Evolutionary conservation across 2,113 vertebrate species (phyloP), one percentile per base, ranked within the genome.

Genomic region (Megalops atlanticus): DNA sequence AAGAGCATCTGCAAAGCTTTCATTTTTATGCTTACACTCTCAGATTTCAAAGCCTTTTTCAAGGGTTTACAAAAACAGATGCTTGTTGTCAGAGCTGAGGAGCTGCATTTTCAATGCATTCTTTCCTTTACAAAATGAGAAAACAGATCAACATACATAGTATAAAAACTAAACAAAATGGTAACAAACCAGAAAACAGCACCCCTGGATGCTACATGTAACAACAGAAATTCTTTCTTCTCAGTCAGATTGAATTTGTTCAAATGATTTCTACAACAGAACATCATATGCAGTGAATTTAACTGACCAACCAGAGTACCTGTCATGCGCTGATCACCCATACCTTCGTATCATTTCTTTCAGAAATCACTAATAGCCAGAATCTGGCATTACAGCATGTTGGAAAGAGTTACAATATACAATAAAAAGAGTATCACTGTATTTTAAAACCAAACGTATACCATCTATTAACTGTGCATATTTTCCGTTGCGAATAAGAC

Each of bases 1-100:
- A 33, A 84, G 58, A 80, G 87, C 86, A 87, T 89, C 85, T 86
- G 90, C 77, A 54, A 40, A 10, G 38, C 72, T 85, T 40, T 79
- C 76, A 85, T 75, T 81, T 58, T 76, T 76, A 81, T 0, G 69
- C 77, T 76, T 35, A 35, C 43, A 77, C 81, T 80, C 85, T 84
- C 74, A 58, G 70, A 81, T 84, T 84, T 81, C 79, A 83, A 76
- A 3, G 69, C 69, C 74, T 70, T 39, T 40, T 80, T 64, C 39
- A 47, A 47, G 45, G 43, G 83, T 77, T 49, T 73, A 64, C 12
- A 74, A 79, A 81, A 86, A 81, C 77, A 85, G 75, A 85, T 75
- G 84, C 43, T 74, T 70, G 78, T 75, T 84, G 84, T 88, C 79
- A 38, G 40, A 85, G 74, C 74, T 54, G 49, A 79, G 71, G 21